Evolutionary conservation across 2,797 vertebrate species (phyloP).

Genomic region (Saxicola maurus): DNA sequence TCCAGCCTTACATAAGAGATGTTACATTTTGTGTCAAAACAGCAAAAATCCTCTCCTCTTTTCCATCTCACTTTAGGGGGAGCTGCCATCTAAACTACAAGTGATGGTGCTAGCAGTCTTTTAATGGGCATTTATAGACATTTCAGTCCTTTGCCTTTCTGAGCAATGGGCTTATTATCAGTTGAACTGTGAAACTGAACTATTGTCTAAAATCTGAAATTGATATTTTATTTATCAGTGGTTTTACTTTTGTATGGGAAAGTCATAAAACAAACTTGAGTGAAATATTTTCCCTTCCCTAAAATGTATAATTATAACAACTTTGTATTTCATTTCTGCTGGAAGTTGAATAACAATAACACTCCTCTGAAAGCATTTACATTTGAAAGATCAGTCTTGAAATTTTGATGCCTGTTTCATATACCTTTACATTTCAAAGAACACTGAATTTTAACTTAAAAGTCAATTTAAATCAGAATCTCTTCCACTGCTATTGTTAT

Average conservation of each 20-base stretch:
- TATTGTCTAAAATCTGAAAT: conserved; percentile 4
- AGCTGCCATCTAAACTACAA: background rate
- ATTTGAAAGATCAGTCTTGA: background rate
- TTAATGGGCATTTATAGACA: background rate
- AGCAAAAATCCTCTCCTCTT: background rate
- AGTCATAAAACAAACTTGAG: conserved; percentile 33
- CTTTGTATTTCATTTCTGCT: conserved; percentile 52
- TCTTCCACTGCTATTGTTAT: background rate
- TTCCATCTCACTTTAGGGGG: background rate
- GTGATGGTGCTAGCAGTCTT: background rate
- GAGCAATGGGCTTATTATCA: background rate
- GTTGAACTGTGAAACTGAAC: background rate
- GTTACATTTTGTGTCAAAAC: background rate
- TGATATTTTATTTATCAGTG: conserved; percentile 23
- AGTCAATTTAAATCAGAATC: conserved; percentile 35
- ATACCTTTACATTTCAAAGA: conserved; percentile 39
- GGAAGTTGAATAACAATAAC: conserved; percentile 52
- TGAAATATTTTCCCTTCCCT: conserved; percentile 41
- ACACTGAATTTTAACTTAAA: conserved; percentile 17
- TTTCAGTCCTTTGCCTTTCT: background rate
- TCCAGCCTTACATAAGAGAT: background rate
- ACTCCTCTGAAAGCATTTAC: conserved; percentile 46
- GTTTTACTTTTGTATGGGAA: background rate
- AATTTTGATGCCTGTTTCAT: background rate
- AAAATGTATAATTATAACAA: conserved; percentile 55